Evolutionary conservation across 2,113 vertebrate genomes (phyloP).

Genomic region (Cyanoderma ruficeps): DNA sequence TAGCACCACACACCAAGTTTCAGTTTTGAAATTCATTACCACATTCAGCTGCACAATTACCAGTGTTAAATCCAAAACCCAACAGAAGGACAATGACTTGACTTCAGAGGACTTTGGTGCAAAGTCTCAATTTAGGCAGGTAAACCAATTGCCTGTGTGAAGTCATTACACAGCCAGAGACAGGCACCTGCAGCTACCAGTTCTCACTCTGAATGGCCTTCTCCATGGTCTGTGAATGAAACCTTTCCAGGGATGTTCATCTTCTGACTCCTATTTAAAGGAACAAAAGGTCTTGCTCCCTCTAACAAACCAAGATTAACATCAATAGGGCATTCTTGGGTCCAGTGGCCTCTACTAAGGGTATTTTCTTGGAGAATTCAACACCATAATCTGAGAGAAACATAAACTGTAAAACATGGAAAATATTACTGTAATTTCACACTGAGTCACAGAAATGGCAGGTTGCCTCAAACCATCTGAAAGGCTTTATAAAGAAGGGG

Average conservation of each 20-base stretch:
- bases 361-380: not conserved
- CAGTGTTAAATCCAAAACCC: not conserved
- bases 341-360: not conserved
- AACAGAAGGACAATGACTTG: not conserved
- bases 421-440: not conserved
- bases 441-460: not conserved
- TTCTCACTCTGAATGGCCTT: not conserved
- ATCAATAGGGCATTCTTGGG: not conserved
- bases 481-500: not conserved
- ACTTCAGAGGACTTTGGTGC: not conserved
- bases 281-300: not conserved
- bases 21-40: not conserved
- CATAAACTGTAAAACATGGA: not conserved
- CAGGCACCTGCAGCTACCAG: not conserved
- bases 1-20: not conserved
- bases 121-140: not conserved
- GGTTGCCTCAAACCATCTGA: not conserved
- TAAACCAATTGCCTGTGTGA: not conserved
- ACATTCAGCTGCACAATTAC: not conserved
- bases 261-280: not conserved
- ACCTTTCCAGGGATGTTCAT: not conserved
- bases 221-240: not conserved
- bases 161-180: not conserved
- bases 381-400: not conserved
- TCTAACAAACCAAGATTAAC: not conserved